Percentiles rank a stretch among this genome's conserved stretches.
These are phyloP conservation scores for Sebastes paucispinis DNA, from an alignment of 2,797 vertebrate genomes.

Conservation along the genomic window DNA sequence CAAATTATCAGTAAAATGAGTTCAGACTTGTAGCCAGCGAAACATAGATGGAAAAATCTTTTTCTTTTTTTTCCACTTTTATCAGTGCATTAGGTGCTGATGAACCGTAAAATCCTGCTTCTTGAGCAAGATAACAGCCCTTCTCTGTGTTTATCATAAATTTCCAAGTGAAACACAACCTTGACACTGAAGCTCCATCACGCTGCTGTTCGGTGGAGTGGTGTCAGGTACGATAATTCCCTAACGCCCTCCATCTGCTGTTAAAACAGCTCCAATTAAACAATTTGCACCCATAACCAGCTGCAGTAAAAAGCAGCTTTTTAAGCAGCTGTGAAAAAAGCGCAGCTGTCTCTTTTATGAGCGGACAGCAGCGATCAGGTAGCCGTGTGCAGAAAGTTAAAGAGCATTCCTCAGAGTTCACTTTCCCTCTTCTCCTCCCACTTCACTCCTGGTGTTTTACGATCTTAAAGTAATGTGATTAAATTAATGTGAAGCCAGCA, in stretches of 20 bases:
- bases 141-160: neutral
- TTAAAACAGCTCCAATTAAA: constrained; percentile 41
- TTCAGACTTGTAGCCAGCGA: neutral
- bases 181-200: neutral
- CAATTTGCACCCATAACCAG: constrained; percentile 27
- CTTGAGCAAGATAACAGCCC: neutral
- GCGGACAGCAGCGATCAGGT: constrained; percentile 40
- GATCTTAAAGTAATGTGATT: constrained; percentile 31
- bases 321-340: constrained; percentile 32
- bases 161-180: neutral
- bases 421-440: constrained; percentile 21
- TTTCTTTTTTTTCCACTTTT: neutral
- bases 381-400: constrained; percentile 11
- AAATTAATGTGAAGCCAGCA: constrained; percentile 6
- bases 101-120: neutral
- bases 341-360: constrained; percentile 53
- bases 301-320: constrained; percentile 40
- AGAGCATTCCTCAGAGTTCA: constrained; percentile 54
- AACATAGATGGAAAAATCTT: neutral
- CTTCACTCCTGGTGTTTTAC: constrained; percentile 2
- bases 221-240: neutral
- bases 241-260: neutral
- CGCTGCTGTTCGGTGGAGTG: neutral
- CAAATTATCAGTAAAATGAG: neutral
- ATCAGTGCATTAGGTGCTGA: neutral